Base-by-base conservation (phyloP, 2,888 invertebrate genomes). In the Anthophora plumipes region DNA sequence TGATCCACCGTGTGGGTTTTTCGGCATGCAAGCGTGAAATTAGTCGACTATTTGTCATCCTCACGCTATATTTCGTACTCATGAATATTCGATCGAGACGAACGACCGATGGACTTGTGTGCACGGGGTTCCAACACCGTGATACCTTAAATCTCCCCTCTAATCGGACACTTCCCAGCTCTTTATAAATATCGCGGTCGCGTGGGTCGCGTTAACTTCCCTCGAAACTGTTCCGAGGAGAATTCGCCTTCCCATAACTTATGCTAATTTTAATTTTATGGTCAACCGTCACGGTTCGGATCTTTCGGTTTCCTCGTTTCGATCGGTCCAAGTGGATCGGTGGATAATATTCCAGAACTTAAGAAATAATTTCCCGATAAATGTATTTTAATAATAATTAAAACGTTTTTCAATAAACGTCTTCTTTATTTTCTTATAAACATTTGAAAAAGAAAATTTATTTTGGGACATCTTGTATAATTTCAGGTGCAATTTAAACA, bases 61-160 rank as follows among this genome's bases (percentile, higher is more conserved):
- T 14, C 57, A 46, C 71, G 79, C 77, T 77, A 69, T 63, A 74
- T 78, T 78, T 66, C 64, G 64, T n/a, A 22, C 75, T 86, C 82
- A 85, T 85, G 77, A 77, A 85, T 84, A 86, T 86, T 85, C 84
- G 83, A 85, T 85, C 72, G 70, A 1, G 69, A 43, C 48, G 73
- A 57, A 57, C 69, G 52, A 37, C 68, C 14, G 59, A 55, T 60
- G 55, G 59, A 39, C 20, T n/a, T n/a, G n/a, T 11, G 12, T 43
- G 17, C 39, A 41, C 71, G 54, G n/a, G n/a, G 8, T 59, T 50
- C 31, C 61, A 39, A 31, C n/a, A n/a, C 50, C 68, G 11, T 31
- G 63, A 54, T 59, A 60, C 57, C 59, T 70, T 74, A 63, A 82
- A 78, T 64, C 76, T 77, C 12, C 54, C 31, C 20, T 64, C 59